Percentiles rank a stretch among this genome's conserved stretches.
Evolutionary conservation across 2,797 vertebrate genomes (phyloP).

Genomic region (Allenopithecus nigroviridis): DNA sequence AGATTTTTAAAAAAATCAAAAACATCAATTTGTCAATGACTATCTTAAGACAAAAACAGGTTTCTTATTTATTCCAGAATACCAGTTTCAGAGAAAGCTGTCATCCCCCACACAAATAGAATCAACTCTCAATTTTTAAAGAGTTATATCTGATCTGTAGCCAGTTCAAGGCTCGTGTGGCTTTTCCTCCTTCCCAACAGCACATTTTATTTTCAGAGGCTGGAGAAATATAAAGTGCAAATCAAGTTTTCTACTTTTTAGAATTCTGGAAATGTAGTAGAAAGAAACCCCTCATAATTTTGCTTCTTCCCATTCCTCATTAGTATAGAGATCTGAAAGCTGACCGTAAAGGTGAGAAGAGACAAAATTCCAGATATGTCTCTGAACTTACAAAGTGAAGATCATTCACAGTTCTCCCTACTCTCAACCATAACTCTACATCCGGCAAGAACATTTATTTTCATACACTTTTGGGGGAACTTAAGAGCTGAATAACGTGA

Average conservation of each 20-base stretch:
- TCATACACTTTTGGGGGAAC: neutral
- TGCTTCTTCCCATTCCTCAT: neutral
- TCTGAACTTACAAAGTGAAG: neutral
- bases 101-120: neutral
- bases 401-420: neutral
- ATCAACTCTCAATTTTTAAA: neutral
- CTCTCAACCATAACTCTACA: neutral
- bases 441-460: neutral
- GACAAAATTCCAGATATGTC: neutral
- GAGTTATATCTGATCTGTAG: neutral
- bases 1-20: neutral
- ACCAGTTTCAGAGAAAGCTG: neutral
- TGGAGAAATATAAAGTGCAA: neutral
- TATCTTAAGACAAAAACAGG: neutral
- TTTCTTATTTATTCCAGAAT: conserved; percentile 9
- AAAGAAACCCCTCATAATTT: neutral
- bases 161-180: neutral
- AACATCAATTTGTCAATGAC: neutral
- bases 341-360: neutral
- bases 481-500: neutral
- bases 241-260: conserved; percentile 45
- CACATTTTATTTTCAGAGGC: conserved; percentile 12
- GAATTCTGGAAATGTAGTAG: neutral
- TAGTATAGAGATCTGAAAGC: neutral
- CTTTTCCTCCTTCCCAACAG: neutral